Evolutionary conservation across 2,113 vertebrate species (phyloP).

Genomic region (Pedionomus torquatus): DNA sequence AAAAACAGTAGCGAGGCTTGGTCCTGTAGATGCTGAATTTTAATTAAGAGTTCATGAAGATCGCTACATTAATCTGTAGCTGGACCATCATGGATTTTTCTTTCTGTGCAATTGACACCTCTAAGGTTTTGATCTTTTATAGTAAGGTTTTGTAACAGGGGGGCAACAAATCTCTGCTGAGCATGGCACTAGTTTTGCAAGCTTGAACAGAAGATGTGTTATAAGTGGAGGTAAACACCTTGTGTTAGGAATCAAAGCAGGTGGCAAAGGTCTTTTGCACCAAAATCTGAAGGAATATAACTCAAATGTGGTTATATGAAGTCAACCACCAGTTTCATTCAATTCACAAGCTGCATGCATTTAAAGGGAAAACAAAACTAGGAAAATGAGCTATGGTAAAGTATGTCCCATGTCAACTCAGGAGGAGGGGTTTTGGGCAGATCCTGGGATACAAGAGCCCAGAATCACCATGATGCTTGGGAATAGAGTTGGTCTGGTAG

Average conservation of each 20-base stretch:
- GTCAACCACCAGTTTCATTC: neutral
- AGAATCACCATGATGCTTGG: neutral
- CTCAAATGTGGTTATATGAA: neutral
- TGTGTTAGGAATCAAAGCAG: neutral
- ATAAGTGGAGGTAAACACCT: neutral
- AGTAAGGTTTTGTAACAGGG: neutral
- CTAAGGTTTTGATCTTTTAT: neutral
- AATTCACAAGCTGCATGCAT: neutral
- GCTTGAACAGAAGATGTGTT: neutral
- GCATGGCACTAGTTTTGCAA: neutral
- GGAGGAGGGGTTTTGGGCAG: neutral
- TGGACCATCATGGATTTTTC: neutral
- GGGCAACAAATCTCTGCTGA: neutral
- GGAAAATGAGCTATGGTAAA: neutral
- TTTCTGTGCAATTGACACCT: neutral
- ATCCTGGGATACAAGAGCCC: neutral
- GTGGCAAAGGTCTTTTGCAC: neutral
- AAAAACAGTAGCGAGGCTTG: slow-evolving; percentile 36
- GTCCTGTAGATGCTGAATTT: slow-evolving; percentile 32
- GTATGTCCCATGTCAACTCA: neutral
- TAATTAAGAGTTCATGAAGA: slow-evolving; percentile 33
- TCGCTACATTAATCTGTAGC: slow-evolving; percentile 16
- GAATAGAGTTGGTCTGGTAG: neutral
- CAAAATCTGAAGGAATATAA: neutral
- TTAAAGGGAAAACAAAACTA: neutral